Percentiles rank a stretch among this genome's conserved stretches.
phyloP scores from a whole-genome alignment of 2,797 vertebrate genomes.

The Cynopterus sphinx region DNA sequence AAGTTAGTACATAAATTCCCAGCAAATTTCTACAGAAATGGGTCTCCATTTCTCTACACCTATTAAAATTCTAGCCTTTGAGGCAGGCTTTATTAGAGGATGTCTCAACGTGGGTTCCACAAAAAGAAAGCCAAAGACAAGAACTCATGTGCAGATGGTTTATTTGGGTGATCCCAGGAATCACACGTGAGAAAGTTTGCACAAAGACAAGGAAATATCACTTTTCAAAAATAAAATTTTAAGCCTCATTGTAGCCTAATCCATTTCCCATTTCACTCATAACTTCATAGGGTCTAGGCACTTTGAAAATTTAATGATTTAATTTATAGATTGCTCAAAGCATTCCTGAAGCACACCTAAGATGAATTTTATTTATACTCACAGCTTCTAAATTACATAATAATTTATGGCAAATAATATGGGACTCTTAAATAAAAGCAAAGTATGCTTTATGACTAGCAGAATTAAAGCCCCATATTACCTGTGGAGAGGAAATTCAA shows the following conservation, averaged over 20 bases:
- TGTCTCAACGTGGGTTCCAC: not conserved
- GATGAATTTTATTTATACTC: not conserved
- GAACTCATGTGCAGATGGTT: not conserved
- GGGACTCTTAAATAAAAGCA: not conserved
- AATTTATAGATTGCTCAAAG: not conserved
- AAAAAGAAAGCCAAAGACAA: not conserved
- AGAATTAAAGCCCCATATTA: not conserved
- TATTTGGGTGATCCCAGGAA: not conserved
- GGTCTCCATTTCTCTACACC: not conserved
- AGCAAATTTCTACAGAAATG: not conserved
- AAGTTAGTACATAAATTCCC: not conserved
- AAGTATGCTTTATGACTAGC: not conserved
- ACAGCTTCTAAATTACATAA: not conserved
- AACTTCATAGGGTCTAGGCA: not conserved
- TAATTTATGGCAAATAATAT: not conserved
- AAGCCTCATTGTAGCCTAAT: not conserved
- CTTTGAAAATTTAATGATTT: not conserved
- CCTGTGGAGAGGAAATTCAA: not conserved
- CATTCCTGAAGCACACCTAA: not conserved
- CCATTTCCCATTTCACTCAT: not conserved
- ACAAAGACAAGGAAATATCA: not conserved
- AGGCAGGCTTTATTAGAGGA: not conserved
- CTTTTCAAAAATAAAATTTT: conserved; percentile 3
- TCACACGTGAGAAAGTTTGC: not conserved
- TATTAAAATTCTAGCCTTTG: not conserved